Conservation (phyloP, 1,140 invertebrate genomes). For the Micrasema minimum region DNA sequence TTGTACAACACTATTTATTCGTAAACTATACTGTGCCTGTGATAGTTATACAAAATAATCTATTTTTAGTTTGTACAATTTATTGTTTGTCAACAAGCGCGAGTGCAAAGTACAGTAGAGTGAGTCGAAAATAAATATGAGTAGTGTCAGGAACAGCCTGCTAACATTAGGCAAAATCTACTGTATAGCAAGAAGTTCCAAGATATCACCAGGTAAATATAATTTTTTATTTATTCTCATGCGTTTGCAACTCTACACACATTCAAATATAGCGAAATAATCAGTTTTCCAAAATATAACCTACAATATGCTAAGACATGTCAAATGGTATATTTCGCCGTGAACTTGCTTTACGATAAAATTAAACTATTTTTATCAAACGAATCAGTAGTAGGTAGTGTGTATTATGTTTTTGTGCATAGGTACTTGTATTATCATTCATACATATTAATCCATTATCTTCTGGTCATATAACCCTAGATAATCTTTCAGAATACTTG, state of each 20-base stretch:
- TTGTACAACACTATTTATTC: neutral
- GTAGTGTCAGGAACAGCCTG: conserved; percentile 41
- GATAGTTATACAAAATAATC: conserved; percentile 21
- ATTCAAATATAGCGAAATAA: neutral
- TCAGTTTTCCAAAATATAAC: conserved; percentile 24
- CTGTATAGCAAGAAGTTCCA: conserved; percentile 32
- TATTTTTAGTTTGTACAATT: conserved; percentile 6
- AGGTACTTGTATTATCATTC: too few relatives aligned
- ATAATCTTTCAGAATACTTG: too few relatives aligned
- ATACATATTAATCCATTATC: too few relatives aligned
- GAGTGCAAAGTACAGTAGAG: conserved; percentile 38
- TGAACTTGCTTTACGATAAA: neutral
- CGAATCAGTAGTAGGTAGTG: too few relatives aligned
- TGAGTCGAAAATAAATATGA: conserved; percentile 34
- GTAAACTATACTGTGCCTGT: neutral
- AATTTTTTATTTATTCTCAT: neutral
- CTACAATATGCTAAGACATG: conserved; percentile 25
- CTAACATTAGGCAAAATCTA: conserved; percentile 42
- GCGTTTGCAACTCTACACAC: neutral
- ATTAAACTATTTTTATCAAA: too few relatives aligned
- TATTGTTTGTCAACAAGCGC: conserved; percentile 42
- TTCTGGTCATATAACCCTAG: too few relatives aligned
- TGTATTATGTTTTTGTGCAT: too few relatives aligned
- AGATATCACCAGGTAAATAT: conserved; percentile 38
- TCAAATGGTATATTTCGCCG: conserved; percentile 23